phyloP scores from a whole-genome alignment of 2,113 vertebrate species.

The Oplegnathus fasciatus region DNA sequence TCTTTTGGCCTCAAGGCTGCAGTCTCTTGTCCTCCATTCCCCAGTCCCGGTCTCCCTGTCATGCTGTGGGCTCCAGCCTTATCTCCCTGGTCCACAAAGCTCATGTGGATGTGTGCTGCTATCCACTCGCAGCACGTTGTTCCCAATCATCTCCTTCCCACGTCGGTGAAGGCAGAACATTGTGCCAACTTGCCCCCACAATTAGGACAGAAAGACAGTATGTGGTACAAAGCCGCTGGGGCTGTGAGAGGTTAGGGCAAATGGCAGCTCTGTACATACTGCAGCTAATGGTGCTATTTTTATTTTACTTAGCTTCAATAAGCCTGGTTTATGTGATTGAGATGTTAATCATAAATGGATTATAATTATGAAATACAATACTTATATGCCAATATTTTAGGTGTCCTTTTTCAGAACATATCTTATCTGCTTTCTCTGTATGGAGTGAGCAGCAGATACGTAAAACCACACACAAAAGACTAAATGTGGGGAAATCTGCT shows the following conservation, averaged over 20 bases:
- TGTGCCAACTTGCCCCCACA: constrained; percentile 64
- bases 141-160: constrained; percentile 65
- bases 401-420: not conserved
- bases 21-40: constrained; percentile 66
- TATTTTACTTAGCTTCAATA: not conserved
- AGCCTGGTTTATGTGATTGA: not conserved
- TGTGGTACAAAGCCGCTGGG: constrained; percentile 47
- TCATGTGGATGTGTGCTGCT: constrained; percentile 75
- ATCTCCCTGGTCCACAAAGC: constrained; percentile 79
- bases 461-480: not conserved
- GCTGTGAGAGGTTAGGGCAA: constrained; percentile 33
- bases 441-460: not conserved
- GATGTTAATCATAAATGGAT: constrained; percentile 1
- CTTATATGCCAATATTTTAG: not conserved
- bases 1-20: constrained; percentile 74
- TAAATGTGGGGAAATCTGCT: not conserved
- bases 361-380: not conserved
- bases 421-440: not conserved
- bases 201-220: constrained; percentile 61
- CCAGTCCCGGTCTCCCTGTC: constrained; percentile 53
- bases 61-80: constrained; percentile 69
- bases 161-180: constrained; percentile 48
- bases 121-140: constrained; percentile 70
- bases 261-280: constrained; percentile 1
- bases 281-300: constrained; percentile 9